Conservation (phyloP, 2,888 invertebrate genomes). For the Drosophila barbarae region DNA sequence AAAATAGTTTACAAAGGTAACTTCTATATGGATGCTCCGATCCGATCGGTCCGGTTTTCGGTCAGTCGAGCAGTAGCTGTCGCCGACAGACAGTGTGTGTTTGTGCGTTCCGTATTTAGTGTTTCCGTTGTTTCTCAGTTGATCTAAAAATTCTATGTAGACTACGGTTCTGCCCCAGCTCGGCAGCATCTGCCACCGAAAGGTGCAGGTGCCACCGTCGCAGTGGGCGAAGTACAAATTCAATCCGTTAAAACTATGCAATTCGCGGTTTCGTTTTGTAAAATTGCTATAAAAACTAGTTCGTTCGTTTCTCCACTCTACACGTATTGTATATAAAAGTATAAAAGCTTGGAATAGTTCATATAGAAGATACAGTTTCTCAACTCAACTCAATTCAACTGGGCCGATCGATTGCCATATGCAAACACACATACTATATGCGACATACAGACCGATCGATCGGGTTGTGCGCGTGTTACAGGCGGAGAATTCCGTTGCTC, state of each 20-base stretch:
- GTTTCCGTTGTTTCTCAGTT: constrained; percentile 57
- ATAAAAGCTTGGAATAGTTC: constrained; percentile 70
- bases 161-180: constrained; percentile 54
- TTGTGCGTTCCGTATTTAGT: constrained; percentile 54
- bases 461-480: constrained; percentile 46
- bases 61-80: constrained; percentile 79
- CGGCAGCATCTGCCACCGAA: constrained; percentile 35
- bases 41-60: constrained; percentile 65
- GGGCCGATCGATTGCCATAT: constrained; percentile 37
- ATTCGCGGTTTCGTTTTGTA: constrained; percentile 61
- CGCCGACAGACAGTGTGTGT: constrained; percentile 46
- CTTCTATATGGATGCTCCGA: constrained; percentile 28
- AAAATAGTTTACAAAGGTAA: constrained; percentile 65
- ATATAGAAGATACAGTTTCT: constrained; percentile 65
- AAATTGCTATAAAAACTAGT: constrained; percentile 76
- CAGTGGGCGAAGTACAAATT: constrained; percentile 56
- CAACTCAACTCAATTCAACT: constrained; percentile 50
- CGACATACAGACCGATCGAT: constrained; percentile 37
- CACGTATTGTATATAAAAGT: constrained; percentile 70
- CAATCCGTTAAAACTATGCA: constrained; percentile 71
- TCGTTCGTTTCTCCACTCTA: constrained; percentile 71
- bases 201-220: constrained; percentile 41
- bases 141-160: constrained; percentile 62
- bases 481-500: constrained; percentile 74
- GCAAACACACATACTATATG: neutral